phyloP scores from a whole-genome alignment of 1,140 invertebrate genomes.

The Antheraea pernyi region DNA sequence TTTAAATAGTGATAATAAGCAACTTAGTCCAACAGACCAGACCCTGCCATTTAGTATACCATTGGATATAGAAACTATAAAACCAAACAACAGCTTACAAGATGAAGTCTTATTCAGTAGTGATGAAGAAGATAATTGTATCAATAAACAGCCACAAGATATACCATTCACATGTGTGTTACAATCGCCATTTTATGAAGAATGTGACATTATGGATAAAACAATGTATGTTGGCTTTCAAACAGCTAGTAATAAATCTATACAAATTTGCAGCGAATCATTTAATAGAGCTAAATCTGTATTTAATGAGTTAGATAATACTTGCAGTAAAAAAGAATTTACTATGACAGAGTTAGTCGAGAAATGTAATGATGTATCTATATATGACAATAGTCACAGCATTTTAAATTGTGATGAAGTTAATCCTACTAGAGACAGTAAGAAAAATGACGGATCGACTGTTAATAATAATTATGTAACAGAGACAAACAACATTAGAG shows the following conservation, averaged over 20 bases:
- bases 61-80: background rate
- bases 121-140: slow-evolving; percentile 57
- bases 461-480: background rate
- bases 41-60: background rate
- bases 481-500: background rate
- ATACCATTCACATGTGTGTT: slow-evolving; percentile 60
- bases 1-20: slow-evolving; percentile 9
- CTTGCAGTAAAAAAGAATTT: slow-evolving; percentile 19
- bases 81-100: slow-evolving; percentile 7
- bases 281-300: slow-evolving; percentile 62
- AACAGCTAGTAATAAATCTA: slow-evolving; percentile 67
- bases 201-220: slow-evolving; percentile 45
- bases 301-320: slow-evolving; percentile 34
- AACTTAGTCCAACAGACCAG: background rate
- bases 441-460: background rate
- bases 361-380: slow-evolving; percentile 32
- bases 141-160: slow-evolving; percentile 33
- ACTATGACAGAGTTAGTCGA: slow-evolving; percentile 47
- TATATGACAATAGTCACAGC: background rate
- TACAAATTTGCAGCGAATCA: slow-evolving; percentile 54
- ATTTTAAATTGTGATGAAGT: background rate
- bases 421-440: background rate
- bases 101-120: slow-evolving; percentile 65
- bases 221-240: slow-evolving; percentile 70
- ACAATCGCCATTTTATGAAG: slow-evolving; percentile 48